phyloP scores from a whole-genome alignment of 23 tunicate genomes.

The Phallusia fumigata region DNA sequence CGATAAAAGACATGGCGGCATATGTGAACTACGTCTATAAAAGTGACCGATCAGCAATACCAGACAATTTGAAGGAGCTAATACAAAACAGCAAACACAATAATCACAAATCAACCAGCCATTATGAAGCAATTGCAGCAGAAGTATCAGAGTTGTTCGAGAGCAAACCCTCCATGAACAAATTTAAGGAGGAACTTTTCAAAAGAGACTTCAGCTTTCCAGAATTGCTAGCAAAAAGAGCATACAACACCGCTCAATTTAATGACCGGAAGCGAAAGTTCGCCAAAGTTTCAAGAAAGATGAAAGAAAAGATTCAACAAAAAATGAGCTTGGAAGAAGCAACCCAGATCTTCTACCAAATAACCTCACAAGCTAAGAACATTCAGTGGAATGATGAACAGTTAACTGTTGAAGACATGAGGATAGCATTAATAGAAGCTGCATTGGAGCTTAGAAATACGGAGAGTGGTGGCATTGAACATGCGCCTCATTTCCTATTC shows the following conservation, averaged over 20 bases:
- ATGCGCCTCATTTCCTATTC: constrained; percentile 1
- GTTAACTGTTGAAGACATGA: neutral
- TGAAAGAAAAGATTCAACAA: no score
- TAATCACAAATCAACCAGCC: no score
- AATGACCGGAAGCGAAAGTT: neutral
- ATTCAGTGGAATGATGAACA: neutral
- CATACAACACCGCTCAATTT: no score
- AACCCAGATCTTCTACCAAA: neutral
- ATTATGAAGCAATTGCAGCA: neutral
- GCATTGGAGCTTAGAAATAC: neutral
- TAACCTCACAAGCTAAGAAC: neutral
- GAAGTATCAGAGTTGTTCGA: neutral
- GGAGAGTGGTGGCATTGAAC: neutral
- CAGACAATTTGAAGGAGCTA: neutral
- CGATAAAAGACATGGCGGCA: no score
- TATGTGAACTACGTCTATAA: no score
- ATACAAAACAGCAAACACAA: no score
- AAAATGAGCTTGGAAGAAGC: neutral
- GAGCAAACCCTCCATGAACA: neutral
- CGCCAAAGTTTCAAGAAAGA: no score
- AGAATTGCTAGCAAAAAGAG: neutral
- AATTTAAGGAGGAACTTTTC: no score
- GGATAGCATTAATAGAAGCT: neutral
- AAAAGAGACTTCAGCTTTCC: neutral
- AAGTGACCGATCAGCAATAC: neutral